A percentile compares a stretch with the other conserved stretches of the same genome.
phyloP scores from a whole-genome alignment of 53 echinoderm and acorn worm genomes.

The Zoroaster sp. region DNA sequence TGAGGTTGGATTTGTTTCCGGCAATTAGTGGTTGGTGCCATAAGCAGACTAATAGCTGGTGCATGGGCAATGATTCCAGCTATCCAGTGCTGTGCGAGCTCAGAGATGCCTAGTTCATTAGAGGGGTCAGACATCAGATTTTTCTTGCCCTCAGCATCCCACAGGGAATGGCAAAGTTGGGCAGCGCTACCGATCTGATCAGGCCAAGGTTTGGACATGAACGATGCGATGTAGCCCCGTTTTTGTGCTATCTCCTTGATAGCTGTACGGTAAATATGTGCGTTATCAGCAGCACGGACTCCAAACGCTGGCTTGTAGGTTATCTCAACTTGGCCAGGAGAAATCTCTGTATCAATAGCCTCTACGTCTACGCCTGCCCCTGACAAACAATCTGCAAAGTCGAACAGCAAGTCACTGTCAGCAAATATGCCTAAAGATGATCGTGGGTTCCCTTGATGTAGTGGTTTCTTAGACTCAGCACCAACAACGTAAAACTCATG shows the following conservation, averaged over 20 bases:
- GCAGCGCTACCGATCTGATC: constrained; percentile 68
- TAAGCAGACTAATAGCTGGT: constrained; percentile 56
- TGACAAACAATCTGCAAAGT: neutral
- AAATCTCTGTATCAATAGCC: constrained; percentile 68
- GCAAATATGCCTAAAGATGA: constrained; percentile 58
- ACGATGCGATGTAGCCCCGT: constrained; percentile 68
- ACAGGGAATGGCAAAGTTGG: constrained; percentile 82
- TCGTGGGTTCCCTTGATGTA: constrained; percentile 63
- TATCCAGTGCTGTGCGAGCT: constrained; percentile 72
- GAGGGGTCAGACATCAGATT: constrained; percentile 48
- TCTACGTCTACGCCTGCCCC: constrained; percentile 70
- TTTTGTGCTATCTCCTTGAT: constrained; percentile 80
- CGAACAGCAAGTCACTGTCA: constrained; percentile 30
- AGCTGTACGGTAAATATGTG: constrained; percentile 68
- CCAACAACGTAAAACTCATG: constrained; percentile 90
- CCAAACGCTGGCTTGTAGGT: constrained; percentile 84
- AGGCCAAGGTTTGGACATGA: constrained; percentile 86
- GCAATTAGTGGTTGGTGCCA: constrained; percentile 70
- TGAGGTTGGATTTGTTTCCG: constrained; percentile 34
- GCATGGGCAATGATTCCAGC: constrained; percentile 76
- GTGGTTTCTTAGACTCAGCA: constrained; percentile 61
- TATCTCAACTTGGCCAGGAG: constrained; percentile 80
- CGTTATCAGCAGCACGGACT: constrained; percentile 73
- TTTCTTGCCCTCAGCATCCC: constrained; percentile 60
- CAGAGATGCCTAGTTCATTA: constrained; percentile 53